Evolutionary conservation across 2,113 vertebrate species (phyloP).

Genomic region (Dascyllus trimaculatus): DNA sequence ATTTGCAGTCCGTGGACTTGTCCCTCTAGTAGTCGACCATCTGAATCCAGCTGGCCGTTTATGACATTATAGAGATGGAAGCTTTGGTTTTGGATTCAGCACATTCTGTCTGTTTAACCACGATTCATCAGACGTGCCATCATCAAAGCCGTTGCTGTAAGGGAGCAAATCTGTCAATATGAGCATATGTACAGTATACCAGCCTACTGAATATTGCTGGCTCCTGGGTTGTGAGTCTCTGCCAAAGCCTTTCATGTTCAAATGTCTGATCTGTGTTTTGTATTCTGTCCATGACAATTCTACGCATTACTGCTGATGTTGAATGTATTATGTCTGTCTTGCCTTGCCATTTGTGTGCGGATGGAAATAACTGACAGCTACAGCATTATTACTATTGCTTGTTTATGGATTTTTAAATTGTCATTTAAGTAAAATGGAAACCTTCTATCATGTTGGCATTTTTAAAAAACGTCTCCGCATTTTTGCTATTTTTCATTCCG

Average conservation of each 20-base stretch:
- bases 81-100: slow-evolving; percentile 63
- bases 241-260: slow-evolving; percentile 75
- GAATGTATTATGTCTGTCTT: slow-evolving; percentile 38
- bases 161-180: slow-evolving; percentile 70
- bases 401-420: neutral
- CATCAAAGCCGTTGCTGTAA: slow-evolving; percentile 70
- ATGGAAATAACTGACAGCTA: slow-evolving; percentile 41
- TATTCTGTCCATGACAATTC: slow-evolving; percentile 62
- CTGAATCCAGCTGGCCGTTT: slow-evolving; percentile 79
- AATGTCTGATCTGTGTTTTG: slow-evolving; percentile 69
- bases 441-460: neutral
- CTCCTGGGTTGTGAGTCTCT: slow-evolving; percentile 37
- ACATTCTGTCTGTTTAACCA: slow-evolving; percentile 69
- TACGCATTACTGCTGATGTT: slow-evolving; percentile 56
- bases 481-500: slow-evolving; percentile 16
- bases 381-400: neutral
- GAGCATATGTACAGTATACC: slow-evolving; percentile 68
- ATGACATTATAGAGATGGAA: slow-evolving; percentile 60
- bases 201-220: slow-evolving; percentile 61
- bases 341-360: slow-evolving; percentile 8
- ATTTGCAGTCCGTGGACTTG: slow-evolving; percentile 76
- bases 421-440: slow-evolving; percentile 3
- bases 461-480: slow-evolving; percentile 7
- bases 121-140: slow-evolving; percentile 66
- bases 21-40: slow-evolving; percentile 72